Conservation (phyloP, 2,888 invertebrate genomes). For the Ligdia adustata region DNA sequence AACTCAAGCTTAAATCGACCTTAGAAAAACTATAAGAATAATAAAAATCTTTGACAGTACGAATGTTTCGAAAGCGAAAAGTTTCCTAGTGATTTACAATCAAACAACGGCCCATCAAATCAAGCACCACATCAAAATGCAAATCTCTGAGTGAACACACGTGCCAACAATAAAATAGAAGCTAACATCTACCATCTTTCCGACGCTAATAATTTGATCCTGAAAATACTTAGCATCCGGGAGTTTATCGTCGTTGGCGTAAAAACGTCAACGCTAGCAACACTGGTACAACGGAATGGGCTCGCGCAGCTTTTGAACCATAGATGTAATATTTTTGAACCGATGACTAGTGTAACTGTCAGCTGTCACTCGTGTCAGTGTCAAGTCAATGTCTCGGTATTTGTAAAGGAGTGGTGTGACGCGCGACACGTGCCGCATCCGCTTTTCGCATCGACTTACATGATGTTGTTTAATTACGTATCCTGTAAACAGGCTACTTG, state of each 20-base stretch:
- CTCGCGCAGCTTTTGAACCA: slow-evolving; percentile 42
- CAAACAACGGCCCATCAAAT: slow-evolving; percentile 47
- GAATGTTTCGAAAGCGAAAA: too few relatives aligned
- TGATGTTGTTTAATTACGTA: too few relatives aligned
- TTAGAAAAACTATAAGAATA: too few relatives aligned
- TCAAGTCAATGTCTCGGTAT: slow-evolving; percentile 77
- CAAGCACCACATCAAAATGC: slow-evolving; percentile 49
- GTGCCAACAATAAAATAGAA: slow-evolving; percentile 67
- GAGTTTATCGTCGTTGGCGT: slow-evolving; percentile 66
- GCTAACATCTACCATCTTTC: slow-evolving; percentile 43
- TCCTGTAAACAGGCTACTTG: too few relatives aligned
- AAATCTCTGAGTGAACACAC: slow-evolving; percentile 53
- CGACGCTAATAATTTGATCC: slow-evolving; percentile 66
- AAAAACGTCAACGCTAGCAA: slow-evolving; percentile 71
- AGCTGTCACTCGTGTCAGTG: slow-evolving; percentile 46
- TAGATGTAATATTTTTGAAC: not conserved
- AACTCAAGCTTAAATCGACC: too few relatives aligned
- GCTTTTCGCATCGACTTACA: slow-evolving; percentile 44
- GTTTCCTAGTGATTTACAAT: too few relatives aligned
- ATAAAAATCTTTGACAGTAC: too few relatives aligned
- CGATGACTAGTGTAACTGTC: slow-evolving; percentile 8
- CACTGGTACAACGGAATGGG: slow-evolving; percentile 46
- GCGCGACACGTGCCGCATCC: slow-evolving; percentile 69
- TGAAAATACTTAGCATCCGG: slow-evolving; percentile 68
- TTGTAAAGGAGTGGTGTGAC: slow-evolving; percentile 77